Evolutionary conservation across 2,797 vertebrate genomes (phyloP), one percentile per base, ranked within the genome.

Genomic region (Cebuella pygmaea): DNA sequence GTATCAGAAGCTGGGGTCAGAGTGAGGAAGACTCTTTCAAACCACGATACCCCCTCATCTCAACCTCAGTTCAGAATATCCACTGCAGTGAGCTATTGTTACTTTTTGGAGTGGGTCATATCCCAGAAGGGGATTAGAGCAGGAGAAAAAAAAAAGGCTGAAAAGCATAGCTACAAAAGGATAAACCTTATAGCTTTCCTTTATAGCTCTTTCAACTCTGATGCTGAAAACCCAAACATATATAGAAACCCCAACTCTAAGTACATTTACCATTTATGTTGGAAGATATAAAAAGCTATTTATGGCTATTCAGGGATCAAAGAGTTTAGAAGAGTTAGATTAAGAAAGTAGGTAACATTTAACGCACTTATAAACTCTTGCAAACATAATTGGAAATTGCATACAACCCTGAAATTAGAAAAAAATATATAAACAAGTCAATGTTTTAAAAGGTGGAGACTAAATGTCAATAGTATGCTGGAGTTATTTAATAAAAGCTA

Each of bases 401-500:
- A 85, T 39, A 80, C 22, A 67, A 75, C 0, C 6, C 48, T 57
- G 39, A 64, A 24, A 15, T 83, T 64, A 41, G 33, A 88, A 91
- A 88, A 91, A 90, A 90, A 83, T 1, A 88, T 33, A 91, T 12
- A 92, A 95, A 72, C 15, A 85, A 41, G 17, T 86, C 76, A 96
- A 52, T 79, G 90, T 81, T 86, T 87, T 83, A 89, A 92, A 39
- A 89, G 44, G n/a, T 36, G 88, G 30, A 94, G 11, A 78, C 14
- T 78, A 94, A 96, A 50, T 4, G 90, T 70, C 26, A 84, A 87
- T n/a, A 82, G 46, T 44, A 79, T 22, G 1, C 79, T 20, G 70
- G 24, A 83, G 17, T 84, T 97, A 91, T 24, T 93, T 96, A 92
- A 87, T 48, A 87, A 92, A 95, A 90, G 19, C 41, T 84, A 92